Conservation (phyloP, 1,140 invertebrate species). For the Lordiphosa stackelbergi region DNA sequence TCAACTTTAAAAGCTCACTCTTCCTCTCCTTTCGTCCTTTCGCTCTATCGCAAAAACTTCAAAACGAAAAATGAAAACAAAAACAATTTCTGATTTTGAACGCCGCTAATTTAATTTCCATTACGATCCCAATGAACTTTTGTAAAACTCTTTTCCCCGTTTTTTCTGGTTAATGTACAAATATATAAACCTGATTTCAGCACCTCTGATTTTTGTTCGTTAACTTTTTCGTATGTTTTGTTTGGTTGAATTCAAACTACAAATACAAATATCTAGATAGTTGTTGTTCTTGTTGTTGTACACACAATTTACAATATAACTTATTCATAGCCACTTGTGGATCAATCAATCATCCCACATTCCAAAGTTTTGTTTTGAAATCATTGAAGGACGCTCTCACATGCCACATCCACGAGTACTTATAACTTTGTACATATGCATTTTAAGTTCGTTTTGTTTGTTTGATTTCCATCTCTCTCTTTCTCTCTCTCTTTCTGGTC, state of each 20-base stretch:
- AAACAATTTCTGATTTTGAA: conserved; percentile 58
- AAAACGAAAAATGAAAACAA: conserved; percentile 17
- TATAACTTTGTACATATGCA: conserved; percentile 16
- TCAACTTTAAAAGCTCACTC: conserved; percentile 44
- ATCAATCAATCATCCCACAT: conserved; percentile 17
- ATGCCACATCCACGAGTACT: too few species aligned
- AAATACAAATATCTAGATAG: conserved; percentile 73
- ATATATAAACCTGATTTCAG: conserved; percentile 53
- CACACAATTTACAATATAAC: conserved; percentile 39
- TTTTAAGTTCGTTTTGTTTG: conserved; percentile 17
- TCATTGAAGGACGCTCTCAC: too few species aligned
- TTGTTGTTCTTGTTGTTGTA: conserved; percentile 76
- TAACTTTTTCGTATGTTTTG: conserved; percentile 23
- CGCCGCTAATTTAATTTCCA: conserved; percentile 59
- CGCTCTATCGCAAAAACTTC: conserved; percentile 61
- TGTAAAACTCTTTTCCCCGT: conserved; percentile 46
- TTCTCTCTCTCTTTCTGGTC: conserved; percentile 12
- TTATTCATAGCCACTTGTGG: conserved; percentile 10
- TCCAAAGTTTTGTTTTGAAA: neutral
- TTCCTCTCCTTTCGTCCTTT: conserved; percentile 33
- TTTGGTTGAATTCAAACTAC: conserved; percentile 46
- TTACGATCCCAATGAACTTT: conserved; percentile 61
- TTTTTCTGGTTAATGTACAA: conserved; percentile 54
- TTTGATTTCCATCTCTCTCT: conserved; percentile 11
- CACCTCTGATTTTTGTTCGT: conserved; percentile 56